Evolutionary conservation across 37 sponge, comb jelly and placozoan species (phyloP), one percentile per base, ranked within the genome.

Genomic region (Oscarella lobularis): DNA sequence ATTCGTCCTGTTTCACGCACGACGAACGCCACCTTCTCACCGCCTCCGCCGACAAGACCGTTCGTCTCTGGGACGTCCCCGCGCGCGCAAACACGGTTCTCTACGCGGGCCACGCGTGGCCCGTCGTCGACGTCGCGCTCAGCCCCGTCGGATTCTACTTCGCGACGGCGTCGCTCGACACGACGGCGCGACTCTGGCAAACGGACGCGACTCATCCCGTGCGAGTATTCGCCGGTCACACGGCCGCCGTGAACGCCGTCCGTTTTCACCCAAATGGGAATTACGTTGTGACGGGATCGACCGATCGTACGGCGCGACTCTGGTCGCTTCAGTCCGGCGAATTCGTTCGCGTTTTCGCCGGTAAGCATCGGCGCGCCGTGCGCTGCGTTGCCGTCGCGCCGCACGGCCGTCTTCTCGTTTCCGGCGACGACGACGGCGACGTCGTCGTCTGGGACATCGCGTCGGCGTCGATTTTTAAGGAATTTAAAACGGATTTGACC

Each of bases 311-410:
- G 3, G 81, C 88, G 75, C 76, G 92, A 30, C 67, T 91, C 31
- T 91, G 92, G 92, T 85, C 84, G 72, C 77, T 87, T 32, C 89
- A 91, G 76, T 87, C 40, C 84, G 92, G 92, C 0, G 73, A 84
- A n/a, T 85, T 81, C 76, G 88, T 87, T 20, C 66, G 92, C 20
- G 67, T 91, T 36, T 67, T 87, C 55, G 29, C 85, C 0, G n/a
- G n/a, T n/a, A 81, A 48, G 20, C 60, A 48, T 20, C 14, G 9
- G 14, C 72, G 54, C 38, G 30, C 84, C 3, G 70, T 87, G 33
- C 71, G 30, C 1, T 38, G 68, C 39, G 4, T 87, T 0, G 81
- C 81, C 3, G 83, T 87, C 75, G 79, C 88, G 30, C 85, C 88
- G 33, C 75, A 68, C 70, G 88, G 88, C 1, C 80, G 77, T 67